These are phyloP conservation scores for Dynastes grantii DNA, from an alignment of 2,888 invertebrate genomes.

Conservation along the genomic window DNA sequence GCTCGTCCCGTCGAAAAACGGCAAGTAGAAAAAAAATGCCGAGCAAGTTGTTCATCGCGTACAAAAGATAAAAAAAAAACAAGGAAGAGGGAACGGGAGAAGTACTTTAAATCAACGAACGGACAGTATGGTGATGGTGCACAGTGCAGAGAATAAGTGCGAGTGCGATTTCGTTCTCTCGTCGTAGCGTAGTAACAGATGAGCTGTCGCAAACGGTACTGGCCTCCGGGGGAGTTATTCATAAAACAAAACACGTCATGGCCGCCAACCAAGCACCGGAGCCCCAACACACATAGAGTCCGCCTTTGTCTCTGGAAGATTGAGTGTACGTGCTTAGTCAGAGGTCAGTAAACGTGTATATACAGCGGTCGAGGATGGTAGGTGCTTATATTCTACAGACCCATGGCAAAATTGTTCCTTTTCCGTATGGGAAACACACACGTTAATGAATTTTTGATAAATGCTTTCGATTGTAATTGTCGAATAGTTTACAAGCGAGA, in stretches of 20 bases:
- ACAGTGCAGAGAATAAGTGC: conserved; percentile 55
- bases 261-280: conserved; percentile 56
- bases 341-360: conserved; percentile 53
- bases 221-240: conserved; percentile 62
- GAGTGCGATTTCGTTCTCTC: conserved; percentile 51
- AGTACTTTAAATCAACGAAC: conserved; percentile 49
- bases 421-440: conserved; percentile 34
- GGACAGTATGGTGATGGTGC: conserved; percentile 40
- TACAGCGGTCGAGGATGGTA: conserved; percentile 1
- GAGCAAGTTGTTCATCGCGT: conserved; percentile 37
- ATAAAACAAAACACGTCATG: conserved; percentile 63
- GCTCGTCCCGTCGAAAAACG: conserved; percentile 12
- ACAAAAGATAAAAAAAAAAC: conserved; percentile 33
- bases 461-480: conserved; percentile 45
- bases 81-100: conserved; percentile 8
- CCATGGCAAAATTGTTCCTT: conserved; percentile 37
- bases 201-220: conserved; percentile 60
- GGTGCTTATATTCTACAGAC: conserved; percentile 12
- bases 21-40: conserved; percentile 4
- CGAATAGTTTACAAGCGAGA: conserved; percentile 22
- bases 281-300: conserved; percentile 16
- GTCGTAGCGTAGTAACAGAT: conserved; percentile 58
- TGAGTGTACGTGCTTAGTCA: conserved; percentile 60
- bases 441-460: conserved; percentile 49
- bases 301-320: conserved; percentile 59